Evolutionary conservation across 2,797 vertebrate genomes (phyloP), one percentile per base, ranked within the genome.

Genomic region (Otus scops): DNA sequence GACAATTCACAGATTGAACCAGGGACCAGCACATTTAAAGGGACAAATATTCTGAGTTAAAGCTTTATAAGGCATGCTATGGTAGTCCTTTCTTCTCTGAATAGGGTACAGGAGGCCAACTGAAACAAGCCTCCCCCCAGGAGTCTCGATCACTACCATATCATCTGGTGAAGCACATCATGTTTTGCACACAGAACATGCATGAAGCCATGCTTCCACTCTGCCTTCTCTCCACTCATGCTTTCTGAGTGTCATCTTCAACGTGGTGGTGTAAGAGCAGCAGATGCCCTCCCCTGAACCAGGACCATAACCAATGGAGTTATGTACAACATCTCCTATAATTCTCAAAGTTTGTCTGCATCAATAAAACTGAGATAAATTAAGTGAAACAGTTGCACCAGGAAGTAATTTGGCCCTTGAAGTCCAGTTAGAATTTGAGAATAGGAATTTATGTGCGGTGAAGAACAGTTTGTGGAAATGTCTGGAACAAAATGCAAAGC

Each of bases 401-500:
- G 57, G 38, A 95, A 71, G 27, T 51, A 83, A 71, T 69, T 87
- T 78, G 86, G 53, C 24, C 60, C 78, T 80, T 51, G 10, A 88
- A 75, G 24, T 70, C 78, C 78, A 59, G 78, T 85, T 77, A 84
- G 84, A 30, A 80, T 74, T 77, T 57, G 50, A 80, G 53, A 94
- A 94, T 36, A 68, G 85, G 87, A 94, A 95, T 96, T 92, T 91
- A 70, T 93, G 64, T 71, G 50, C 1, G 4, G 57, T 85, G 64
- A 34, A 90, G 23, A 89, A 65, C 74, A 85, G 78, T 47, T 73
- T 93, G 57, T 93, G 65, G 90, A 94, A 95, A 93, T 61, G 61
- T 86, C 95, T 95, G 93, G 94, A 97, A 91, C 57, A 56, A 89
- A 96, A 94, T 45, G 81, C 81, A 95, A 94, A 95, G 89, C 95